Evolutionary conservation across 2,797 vertebrate species (phyloP), one percentile per base, ranked within the genome.

Genomic region (Sphaeramia orbicularis): DNA sequence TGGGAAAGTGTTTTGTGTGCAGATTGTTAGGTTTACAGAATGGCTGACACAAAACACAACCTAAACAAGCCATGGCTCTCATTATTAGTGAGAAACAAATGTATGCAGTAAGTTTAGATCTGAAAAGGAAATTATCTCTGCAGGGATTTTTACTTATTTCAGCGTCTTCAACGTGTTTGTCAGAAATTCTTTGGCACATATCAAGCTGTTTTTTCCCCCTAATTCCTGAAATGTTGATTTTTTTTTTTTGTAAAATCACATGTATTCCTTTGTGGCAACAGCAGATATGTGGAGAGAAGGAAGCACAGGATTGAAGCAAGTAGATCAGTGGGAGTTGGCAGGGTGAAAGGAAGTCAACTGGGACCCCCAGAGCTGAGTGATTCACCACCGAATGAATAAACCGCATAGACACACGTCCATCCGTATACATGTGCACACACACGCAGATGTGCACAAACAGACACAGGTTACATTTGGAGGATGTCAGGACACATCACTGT

Each of bases 321-420:
- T 32, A 83, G 77, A 88, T 84, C 81, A 84, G 80, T 84, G 58
- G 71, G 81, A 83, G 80, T 81, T 84, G 84, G 80, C 69, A 78
- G 75, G 61, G 65, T 69, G 73, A 83, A 57, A 70, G 75, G 74
- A 86, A 89, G 78, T 87, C 81, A 78, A 60, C 60, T 32, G 58
- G 77, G 80, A 84, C 85, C 84, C 88, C 77, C 76, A 76, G 84
- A 85, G 83, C 78, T 36, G 38, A 53, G 76, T 90, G 86, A 89
- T 85, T 91, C 89, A 90, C 74, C 40, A 65, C 41, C 70, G 63
- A 66, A 88, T 86, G 80, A 87, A 87, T 82, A 78, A 77, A 81
- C 40, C 16, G 30, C 76, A 4, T 11, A 43, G n/a, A 50, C 65
- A 55, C 57, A 45, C 70, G 18, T 18, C 12, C 21, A 56, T 41